Conservation (phyloP, 2,888 invertebrate species). For the Stenoptilia bipunctidactyla region DNA sequence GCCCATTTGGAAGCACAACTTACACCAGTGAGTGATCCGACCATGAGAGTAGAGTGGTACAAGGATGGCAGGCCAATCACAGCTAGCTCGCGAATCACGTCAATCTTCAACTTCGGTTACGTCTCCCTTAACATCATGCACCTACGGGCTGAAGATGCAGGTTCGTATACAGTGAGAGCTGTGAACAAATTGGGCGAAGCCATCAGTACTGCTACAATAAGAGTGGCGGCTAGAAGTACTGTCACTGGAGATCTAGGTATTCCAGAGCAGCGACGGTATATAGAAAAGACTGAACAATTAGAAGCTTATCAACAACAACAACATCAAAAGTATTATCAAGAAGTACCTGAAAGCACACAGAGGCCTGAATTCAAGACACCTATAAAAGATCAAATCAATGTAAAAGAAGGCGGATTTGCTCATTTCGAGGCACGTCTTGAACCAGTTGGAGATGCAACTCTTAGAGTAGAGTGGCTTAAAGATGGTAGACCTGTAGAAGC, state of each 20-base stretch:
- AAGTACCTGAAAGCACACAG: conserved; percentile 82
- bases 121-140: conserved; percentile 98
- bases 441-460: conserved; percentile 90
- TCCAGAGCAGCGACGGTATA: conserved; percentile 91
- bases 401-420: conserved; percentile 93
- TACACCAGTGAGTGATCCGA: conserved; percentile 92
- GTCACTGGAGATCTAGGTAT: conserved; percentile 90
- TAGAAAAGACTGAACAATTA: conserved; percentile 91
- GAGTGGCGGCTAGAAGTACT: conserved; percentile 82
- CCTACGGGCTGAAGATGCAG: conserved; percentile 98
- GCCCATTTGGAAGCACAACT: conserved; percentile 95
- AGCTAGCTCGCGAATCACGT: conserved; percentile 96
- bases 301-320: conserved; percentile 90
- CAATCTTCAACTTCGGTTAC: conserved; percentile 99
- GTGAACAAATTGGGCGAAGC: conserved; percentile 93
- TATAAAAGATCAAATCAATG: conserved; percentile 86
- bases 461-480: conserved; percentile 93
- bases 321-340: conserved; percentile 83
- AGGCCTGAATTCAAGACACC: conserved; percentile 91
- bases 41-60: conserved; percentile 96
- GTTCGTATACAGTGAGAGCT: conserved; percentile 93
- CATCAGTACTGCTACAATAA: conserved; percentile 83
- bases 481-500: conserved; percentile 92
- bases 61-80: conserved; percentile 95
- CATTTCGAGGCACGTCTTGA: conserved; percentile 96